phyloP scores from a whole-genome alignment of 2,888 invertebrate species.

The Protophormia terraenovae region DNA sequence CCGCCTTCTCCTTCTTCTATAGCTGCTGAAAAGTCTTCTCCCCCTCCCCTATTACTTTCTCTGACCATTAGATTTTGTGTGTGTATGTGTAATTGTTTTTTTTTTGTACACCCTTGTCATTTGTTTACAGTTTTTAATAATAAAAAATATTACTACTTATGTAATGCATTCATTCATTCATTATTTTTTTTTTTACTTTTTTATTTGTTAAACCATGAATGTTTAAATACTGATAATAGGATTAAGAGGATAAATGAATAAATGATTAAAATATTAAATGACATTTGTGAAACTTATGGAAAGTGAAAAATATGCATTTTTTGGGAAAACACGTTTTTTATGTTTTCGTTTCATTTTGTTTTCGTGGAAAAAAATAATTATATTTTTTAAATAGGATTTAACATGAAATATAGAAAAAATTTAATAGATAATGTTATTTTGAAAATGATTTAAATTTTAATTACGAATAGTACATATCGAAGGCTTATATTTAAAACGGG shows the following conservation, averaged over 20 bases:
- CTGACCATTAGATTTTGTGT: background rate
- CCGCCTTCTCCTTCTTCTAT: slow-evolving; percentile 6
- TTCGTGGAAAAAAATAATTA: too few species aligned
- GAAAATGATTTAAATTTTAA: too few species aligned
- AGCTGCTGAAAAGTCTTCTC: background rate
- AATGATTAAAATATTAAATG: slow-evolving; percentile 18
- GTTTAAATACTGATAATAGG: slow-evolving; percentile 54
- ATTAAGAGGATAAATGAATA: slow-evolving; percentile 22
- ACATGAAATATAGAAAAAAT: too few species aligned
- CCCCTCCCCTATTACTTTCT: background rate
- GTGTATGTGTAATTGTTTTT: background rate
- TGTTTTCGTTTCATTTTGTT: background rate
- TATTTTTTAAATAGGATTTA: too few species aligned
- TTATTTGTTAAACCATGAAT: slow-evolving; percentile 24
- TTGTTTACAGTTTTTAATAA: slow-evolving; percentile 28
- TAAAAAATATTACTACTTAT: slow-evolving; percentile 25
- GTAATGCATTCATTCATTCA: slow-evolving; percentile 19
- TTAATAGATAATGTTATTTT: too few species aligned
- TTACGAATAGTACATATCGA: too few species aligned
- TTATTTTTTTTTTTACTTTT: slow-evolving; percentile 9
- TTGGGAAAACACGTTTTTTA: background rate
- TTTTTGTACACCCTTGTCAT: background rate
- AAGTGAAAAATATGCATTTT: background rate
- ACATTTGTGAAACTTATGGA: background rate
- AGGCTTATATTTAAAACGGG: too few species aligned